Evolutionary conservation across 1,140 invertebrate genomes (phyloP).

Genomic region (Idris sp.): DNA sequence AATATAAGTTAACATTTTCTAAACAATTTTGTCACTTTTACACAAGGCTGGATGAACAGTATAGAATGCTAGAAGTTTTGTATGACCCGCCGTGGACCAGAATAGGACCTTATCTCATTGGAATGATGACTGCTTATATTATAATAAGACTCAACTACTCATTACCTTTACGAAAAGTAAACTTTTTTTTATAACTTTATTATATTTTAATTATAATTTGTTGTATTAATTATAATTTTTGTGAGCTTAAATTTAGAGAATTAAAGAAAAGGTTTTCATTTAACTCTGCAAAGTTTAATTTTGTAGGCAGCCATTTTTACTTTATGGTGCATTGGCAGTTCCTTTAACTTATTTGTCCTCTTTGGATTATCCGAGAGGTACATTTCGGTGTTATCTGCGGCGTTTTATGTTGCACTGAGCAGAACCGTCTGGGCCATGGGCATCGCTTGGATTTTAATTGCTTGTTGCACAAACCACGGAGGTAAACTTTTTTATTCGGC

Average conservation of each 20-base stretch:
- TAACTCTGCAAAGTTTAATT: constrained; percentile 29
- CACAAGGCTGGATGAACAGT: constrained; percentile 73
- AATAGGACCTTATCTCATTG: constrained; percentile 78
- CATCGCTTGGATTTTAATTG: constrained; percentile 77
- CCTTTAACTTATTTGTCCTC: constrained; percentile 74
- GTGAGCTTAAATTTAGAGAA: too few species aligned
- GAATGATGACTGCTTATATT: constrained; percentile 75
- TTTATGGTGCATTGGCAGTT: constrained; percentile 72
- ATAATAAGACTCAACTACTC: constrained; percentile 70
- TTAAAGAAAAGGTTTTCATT: too few species aligned
- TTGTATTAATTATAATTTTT: too few species aligned
- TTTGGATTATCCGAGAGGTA: constrained; percentile 72
- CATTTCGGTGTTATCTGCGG: constrained; percentile 69
- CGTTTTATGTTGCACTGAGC: constrained; percentile 74
- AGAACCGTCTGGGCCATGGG: constrained; percentile 78
- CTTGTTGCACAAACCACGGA: constrained; percentile 76
- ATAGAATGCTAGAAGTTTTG: constrained; percentile 69
- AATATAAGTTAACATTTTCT: too few species aligned
- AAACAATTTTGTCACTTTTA: background rate
- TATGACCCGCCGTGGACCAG: constrained; percentile 79
- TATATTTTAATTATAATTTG: too few species aligned
- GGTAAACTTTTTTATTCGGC: constrained; percentile 64
- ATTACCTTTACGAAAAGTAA: constrained; percentile 71
- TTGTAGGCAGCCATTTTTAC: constrained; percentile 68
- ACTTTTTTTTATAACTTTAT: constrained; percentile 1